Evolutionary conservation across 2,113 vertebrate species (phyloP).

Genomic region (Patagioenas fasciata): DNA sequence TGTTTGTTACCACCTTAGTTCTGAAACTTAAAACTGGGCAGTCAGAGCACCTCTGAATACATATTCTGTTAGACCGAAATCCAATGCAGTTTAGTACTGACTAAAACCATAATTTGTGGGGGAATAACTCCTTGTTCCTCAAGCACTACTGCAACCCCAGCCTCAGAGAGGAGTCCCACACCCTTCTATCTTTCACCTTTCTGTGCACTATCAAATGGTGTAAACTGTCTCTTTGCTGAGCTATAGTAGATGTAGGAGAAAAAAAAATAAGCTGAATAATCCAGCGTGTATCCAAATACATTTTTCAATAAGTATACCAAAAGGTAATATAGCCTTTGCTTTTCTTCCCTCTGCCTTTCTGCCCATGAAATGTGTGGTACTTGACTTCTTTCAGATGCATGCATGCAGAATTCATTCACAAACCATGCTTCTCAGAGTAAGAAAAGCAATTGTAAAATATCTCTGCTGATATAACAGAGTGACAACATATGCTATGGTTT

Average conservation of each 20-base stretch:
- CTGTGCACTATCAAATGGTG: not conserved
- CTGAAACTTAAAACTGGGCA: not conserved
- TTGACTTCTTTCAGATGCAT: not conserved
- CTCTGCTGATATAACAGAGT: not conserved
- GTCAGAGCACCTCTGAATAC: not conserved
- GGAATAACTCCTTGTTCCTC: not conserved
- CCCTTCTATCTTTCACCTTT: not conserved
- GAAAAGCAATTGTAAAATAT: not conserved
- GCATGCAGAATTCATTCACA: not conserved
- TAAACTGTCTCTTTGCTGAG: not conserved
- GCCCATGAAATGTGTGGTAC: not conserved
- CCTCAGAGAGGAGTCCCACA: not conserved
- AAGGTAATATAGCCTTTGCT: not conserved
- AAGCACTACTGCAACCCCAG: not conserved
- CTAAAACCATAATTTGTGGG: not conserved
- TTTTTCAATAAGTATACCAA: not conserved
- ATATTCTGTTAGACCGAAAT: not conserved
- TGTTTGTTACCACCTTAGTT: not conserved
- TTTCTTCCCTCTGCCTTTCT: not conserved
- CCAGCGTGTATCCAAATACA: not conserved
- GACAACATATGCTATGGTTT: not conserved
- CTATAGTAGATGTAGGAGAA: not conserved
- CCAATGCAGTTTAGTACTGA: not conserved
- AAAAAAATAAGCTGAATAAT: not conserved
- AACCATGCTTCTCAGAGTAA: not conserved